phyloP scores from a whole-genome alignment of 2,113 vertebrate species.

The Girardinichthys multiradiatus region DNA sequence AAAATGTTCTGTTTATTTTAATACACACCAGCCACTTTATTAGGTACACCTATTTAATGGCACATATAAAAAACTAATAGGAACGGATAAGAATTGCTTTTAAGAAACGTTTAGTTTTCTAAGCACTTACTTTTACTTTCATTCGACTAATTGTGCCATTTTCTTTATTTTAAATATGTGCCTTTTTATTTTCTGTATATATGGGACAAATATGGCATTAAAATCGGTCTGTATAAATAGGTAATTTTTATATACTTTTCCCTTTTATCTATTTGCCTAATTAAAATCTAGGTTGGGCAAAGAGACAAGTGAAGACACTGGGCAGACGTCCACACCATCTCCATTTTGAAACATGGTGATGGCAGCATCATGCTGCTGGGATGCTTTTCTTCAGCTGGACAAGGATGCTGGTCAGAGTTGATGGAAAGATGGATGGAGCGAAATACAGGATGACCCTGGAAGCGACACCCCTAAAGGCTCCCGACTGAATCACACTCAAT shows the following conservation, averaged over 20 bases:
- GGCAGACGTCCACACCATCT: not conserved
- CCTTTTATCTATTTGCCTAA: too few relatives aligned
- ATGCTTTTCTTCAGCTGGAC: not conserved
- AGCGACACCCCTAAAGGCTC: not conserved
- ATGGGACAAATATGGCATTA: not conserved
- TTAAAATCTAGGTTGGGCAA: too few relatives aligned
- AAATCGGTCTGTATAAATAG: not conserved
- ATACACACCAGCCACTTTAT: not conserved
- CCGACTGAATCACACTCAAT: not conserved
- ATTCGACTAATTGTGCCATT: not conserved
- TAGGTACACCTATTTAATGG: not conserved
- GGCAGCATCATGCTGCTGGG: not conserved
- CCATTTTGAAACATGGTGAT: not conserved
- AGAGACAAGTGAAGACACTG: too few relatives aligned
- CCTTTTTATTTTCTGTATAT: not conserved
- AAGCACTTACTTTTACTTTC: conserved; percentile 18
- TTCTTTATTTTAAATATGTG: not conserved
- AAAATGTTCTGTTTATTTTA: not conserved
- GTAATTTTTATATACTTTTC: not conserved
- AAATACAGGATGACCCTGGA: not conserved
- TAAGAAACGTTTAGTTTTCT: not conserved
- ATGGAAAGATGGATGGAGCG: not conserved
- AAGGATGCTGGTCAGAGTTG: not conserved
- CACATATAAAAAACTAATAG: not conserved
- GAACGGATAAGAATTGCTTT: not conserved